Evolutionary conservation across 2,113 vertebrate genomes (phyloP).

Genomic region (Struthio camelus): DNA sequence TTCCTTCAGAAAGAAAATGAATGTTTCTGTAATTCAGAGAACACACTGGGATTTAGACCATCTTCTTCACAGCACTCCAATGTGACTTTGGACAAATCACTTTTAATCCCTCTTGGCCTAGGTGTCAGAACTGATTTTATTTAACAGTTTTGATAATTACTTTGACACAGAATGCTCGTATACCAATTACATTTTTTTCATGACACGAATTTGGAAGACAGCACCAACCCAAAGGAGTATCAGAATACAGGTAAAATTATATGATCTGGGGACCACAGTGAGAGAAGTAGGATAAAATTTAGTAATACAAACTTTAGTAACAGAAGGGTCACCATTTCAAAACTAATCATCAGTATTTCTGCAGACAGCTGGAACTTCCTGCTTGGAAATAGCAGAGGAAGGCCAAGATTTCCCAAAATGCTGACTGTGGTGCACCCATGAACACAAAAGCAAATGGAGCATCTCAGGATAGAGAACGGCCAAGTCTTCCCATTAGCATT

Average conservation of each 20-base stretch:
- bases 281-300: background rate
- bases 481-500: background rate
- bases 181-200: background rate
- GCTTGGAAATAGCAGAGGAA: background rate
- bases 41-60: background rate
- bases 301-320: background rate
- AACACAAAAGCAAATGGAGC: background rate
- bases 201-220: background rate
- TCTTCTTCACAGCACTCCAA: background rate
- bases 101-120: background rate
- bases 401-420: background rate
- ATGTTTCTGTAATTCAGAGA: background rate
- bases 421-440: background rate
- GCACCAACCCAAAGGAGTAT: background rate
- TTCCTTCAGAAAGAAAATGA: background rate
- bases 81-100: background rate
- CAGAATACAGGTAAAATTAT: background rate
- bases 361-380: background rate
- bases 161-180: constrained; percentile 20
- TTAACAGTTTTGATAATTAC: constrained; percentile 50
- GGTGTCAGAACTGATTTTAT: constrained; percentile 42
- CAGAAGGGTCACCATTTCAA: background rate
- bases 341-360: background rate
- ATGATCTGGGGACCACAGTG: background rate
- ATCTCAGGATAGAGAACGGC: background rate